Percentiles rank a stretch among this genome's conserved stretches.
These are phyloP conservation scores for Otis tarda DNA, from an alignment of 2,113 vertebrate species.

Conservation along the genomic window DNA sequence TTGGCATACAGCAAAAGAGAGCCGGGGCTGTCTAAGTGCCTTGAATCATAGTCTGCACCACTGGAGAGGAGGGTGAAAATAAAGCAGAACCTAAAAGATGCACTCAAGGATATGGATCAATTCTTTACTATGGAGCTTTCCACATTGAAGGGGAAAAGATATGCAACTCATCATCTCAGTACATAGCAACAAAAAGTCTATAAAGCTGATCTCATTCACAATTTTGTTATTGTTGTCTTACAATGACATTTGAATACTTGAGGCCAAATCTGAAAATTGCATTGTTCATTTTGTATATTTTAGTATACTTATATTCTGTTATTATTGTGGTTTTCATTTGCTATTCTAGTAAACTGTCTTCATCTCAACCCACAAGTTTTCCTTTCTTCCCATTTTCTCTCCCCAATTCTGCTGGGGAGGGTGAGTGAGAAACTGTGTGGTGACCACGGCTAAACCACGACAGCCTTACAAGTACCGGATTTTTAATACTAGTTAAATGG, in stretches of 20 bases:
- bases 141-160: not conserved
- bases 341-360: too few species aligned
- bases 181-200: not conserved
- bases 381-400: too few species aligned
- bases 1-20: not conserved
- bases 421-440: too few species aligned
- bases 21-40: fast-evolving
- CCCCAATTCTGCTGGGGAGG: too few species aligned
- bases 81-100: not conserved
- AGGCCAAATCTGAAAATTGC: not conserved
- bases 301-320: too few species aligned
- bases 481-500: not conserved
- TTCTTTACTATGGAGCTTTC: not conserved
- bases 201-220: not conserved
- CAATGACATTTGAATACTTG: not conserved
- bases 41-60: not conserved
- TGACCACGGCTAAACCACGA: too few species aligned
- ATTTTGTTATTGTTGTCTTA: not conserved
- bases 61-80: not conserved
- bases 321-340: too few species aligned
- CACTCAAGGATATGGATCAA: not conserved
- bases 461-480: not conserved
- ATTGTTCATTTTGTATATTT: too few species aligned
- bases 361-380: too few species aligned
- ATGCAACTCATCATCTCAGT: not conserved